Conservation (phyloP, 1,140 invertebrate genomes). For the Drosophila prosaltans region DNA sequence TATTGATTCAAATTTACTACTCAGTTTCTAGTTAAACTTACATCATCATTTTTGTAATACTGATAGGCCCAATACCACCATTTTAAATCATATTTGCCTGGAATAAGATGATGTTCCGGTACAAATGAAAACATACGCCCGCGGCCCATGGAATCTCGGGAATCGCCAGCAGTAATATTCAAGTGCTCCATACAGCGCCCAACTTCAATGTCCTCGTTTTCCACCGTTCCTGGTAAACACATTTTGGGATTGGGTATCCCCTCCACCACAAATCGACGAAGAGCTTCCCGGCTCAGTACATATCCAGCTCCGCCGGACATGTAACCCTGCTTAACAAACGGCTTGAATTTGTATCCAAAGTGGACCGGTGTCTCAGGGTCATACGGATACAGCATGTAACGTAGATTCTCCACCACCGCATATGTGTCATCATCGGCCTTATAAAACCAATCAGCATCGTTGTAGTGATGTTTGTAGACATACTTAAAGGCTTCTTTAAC, state of each 20-base stretch:
- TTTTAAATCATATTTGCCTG: constrained; percentile 20
- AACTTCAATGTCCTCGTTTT: constrained; percentile 95
- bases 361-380: constrained; percentile 89
- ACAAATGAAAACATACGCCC: constrained; percentile 96
- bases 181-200: constrained; percentile 94
- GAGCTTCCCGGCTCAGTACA: constrained; percentile 91
- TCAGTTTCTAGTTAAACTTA: constrained; percentile 67
- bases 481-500: constrained; percentile 96
- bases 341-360: constrained; percentile 95
- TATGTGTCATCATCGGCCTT: constrained; percentile 98
- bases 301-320: constrained; percentile 97
- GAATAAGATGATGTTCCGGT: constrained; percentile 84
- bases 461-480: constrained; percentile 91
- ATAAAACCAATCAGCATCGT: constrained; percentile 95
- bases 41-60: constrained; percentile 53
- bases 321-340: constrained; percentile 88
- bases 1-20: neutral
- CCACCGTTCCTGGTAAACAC: constrained; percentile 88
- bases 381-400: constrained; percentile 92
- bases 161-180: constrained; percentile 93
- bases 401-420: constrained; percentile 95
- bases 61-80: constrained; percentile 59
- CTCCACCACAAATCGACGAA: constrained; percentile 89
- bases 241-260: constrained; percentile 88
- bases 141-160: constrained; percentile 91